Conservation (phyloP, 2,113 vertebrate genomes). For the Eudyptes chrysolophus region DNA sequence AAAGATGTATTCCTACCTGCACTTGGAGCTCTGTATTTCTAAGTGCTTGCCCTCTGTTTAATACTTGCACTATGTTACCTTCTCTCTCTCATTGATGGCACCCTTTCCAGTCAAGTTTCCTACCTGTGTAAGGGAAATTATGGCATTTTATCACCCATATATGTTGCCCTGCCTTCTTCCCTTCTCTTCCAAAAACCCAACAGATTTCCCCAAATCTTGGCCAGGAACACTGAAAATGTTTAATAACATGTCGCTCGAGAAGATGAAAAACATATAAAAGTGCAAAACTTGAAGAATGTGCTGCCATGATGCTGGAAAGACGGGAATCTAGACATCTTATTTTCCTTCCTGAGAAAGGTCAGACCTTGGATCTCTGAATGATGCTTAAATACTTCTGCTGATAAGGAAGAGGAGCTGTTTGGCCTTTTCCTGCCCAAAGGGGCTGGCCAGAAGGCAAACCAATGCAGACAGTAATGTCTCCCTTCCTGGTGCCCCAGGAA, state of each 20-base stretch:
- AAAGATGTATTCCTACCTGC: background rate
- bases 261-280: background rate
- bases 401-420: background rate
- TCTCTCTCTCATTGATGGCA: background rate
- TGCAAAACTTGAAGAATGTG: background rate
- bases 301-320: background rate
- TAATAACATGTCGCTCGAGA: background rate
- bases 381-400: background rate
- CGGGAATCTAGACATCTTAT: background rate
- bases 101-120: background rate
- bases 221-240: background rate
- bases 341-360: background rate
- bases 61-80: background rate
- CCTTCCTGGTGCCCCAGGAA: background rate
- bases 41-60: background rate
- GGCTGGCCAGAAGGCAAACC: background rate
- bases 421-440: background rate
- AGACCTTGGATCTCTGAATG: background rate
- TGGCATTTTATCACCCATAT: background rate
- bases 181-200: background rate
- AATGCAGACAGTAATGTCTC: no score
- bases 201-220: background rate
- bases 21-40: background rate
- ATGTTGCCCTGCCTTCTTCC: background rate
- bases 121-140: background rate